phyloP scores from a whole-genome alignment of 2,888 invertebrate genomes.

The Drosophila robusta region DNA sequence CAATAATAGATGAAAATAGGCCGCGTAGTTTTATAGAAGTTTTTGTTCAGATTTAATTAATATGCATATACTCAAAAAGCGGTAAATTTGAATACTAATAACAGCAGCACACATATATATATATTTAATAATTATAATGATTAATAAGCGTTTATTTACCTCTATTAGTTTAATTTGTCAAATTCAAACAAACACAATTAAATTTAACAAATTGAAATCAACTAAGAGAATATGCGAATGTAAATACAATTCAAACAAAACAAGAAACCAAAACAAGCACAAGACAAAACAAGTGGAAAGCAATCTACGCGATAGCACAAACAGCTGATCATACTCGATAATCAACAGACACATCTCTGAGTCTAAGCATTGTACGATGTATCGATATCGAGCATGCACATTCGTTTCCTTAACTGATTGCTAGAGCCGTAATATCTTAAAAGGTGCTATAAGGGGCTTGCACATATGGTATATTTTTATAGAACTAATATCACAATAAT shows the following conservation, averaged over 20 bases:
- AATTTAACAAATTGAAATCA: not conserved
- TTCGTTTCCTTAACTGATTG: not conserved
- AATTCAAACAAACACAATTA: constrained; percentile 14
- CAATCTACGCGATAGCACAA: constrained; percentile 8
- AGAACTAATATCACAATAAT: not conserved
- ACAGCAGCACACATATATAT: too few relatives aligned
- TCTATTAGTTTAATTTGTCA: constrained; percentile 3
- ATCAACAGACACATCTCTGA: constrained; percentile 17
- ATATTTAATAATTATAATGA: too few relatives aligned
- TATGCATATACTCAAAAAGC: too few relatives aligned
- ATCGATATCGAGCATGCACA: not conserved
- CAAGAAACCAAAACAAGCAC: constrained; percentile 14
- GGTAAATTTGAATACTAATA: too few relatives aligned
- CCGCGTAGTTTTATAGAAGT: too few relatives aligned
- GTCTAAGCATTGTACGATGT: not conserved
- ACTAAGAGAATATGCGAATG: not conserved
- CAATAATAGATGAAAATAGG: too few relatives aligned
- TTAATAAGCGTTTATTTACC: constrained; percentile 20
- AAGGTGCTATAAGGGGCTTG: not conserved
- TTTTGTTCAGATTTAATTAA: too few relatives aligned
- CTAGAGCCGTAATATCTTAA: not conserved
- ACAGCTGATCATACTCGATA: constrained; percentile 39
- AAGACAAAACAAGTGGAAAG: constrained; percentile 18
- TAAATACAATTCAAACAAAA: constrained; percentile 21
- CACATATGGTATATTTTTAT: not conserved